A percentile compares a stretch with the other conserved stretches of the same genome.
Conservation (phyloP, 2,113 vertebrate genomes). For the Neolamprologus tretocephalus region DNA sequence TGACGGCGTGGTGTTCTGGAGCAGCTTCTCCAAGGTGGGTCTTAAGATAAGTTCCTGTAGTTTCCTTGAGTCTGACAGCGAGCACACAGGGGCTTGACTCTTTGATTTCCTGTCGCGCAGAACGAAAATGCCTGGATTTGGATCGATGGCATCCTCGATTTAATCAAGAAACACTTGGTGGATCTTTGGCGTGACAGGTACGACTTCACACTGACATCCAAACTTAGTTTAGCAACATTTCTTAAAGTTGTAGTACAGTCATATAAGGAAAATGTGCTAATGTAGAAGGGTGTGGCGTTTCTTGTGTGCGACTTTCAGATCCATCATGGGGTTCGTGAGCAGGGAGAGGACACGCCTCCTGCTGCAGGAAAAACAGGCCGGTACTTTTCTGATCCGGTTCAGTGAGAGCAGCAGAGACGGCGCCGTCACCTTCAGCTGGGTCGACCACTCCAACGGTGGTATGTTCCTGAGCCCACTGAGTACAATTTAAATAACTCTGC, state of each 20-base stretch:
- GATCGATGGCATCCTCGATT: constrained; percentile 89
- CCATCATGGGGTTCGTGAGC: constrained; percentile 88
- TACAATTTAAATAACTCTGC: not conserved
- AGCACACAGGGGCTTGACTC: not conserved
- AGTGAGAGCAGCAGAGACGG: constrained; percentile 90
- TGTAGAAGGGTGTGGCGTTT: not conserved
- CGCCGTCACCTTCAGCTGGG: constrained; percentile 94
- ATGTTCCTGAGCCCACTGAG: not conserved
- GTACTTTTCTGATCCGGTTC: constrained; percentile 90
- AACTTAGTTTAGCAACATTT: not conserved
- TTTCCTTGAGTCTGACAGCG: not conserved
- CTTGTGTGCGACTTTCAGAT: constrained; percentile 58
- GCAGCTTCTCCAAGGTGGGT: constrained; percentile 83
- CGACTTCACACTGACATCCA: constrained; percentile 8
- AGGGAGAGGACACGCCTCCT: constrained; percentile 73
- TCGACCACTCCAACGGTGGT: constrained; percentile 75
- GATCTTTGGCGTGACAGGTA: constrained; percentile 91
- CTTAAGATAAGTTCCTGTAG: not conserved
- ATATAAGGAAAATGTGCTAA: not conserved
- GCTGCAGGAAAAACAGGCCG: constrained; percentile 72
- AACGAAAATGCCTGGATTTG: constrained; percentile 85
- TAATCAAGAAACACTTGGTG: constrained; percentile 85
- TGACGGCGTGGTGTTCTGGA: constrained; percentile 79
- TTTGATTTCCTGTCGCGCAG: constrained; percentile 48
- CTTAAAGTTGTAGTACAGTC: not conserved